Conservation (phyloP, 2,797 vertebrate genomes). For the Rhinoraja longicauda region DNA sequence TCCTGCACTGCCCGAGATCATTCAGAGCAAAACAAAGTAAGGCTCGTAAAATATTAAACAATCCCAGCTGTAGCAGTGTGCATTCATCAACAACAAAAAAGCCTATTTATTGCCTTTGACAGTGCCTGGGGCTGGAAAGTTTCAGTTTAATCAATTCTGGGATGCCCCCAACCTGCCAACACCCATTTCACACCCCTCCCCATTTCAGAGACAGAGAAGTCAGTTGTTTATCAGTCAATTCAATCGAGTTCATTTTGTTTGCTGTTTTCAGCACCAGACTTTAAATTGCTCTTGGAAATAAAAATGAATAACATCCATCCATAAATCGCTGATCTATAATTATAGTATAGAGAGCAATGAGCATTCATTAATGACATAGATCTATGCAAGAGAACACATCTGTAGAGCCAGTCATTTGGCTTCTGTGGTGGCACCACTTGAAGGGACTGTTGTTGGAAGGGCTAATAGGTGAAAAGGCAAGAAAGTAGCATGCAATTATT, state of each 20-base stretch:
- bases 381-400: conserved; percentile 15
- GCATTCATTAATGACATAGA: conserved; percentile 1
- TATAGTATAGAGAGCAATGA: neutral
- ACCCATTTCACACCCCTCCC: conserved; percentile 47
- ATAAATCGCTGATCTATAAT: conserved; percentile 33
- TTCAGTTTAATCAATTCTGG: conserved; percentile 50
- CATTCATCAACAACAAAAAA: conserved; percentile 76
- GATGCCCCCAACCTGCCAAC: conserved; percentile 47
- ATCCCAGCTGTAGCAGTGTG: conserved; percentile 75
- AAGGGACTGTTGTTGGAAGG: neutral
- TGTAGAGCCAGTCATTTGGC: neutral
- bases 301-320: neutral
- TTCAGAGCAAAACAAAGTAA: conserved; percentile 86
- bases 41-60: conserved; percentile 80
- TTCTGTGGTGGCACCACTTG: neutral
- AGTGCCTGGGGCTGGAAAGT: conserved; percentile 61
- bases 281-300: neutral
- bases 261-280: neutral
- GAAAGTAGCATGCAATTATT: neutral
- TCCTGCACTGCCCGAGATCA: conserved; percentile 89
- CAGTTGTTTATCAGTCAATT: neutral
- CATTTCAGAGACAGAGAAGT: conserved; percentile 39
- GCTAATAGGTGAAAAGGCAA: neutral
- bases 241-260: neutral
- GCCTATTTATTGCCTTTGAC: conserved; percentile 70